Evolutionary conservation across 1,140 invertebrate genomes (phyloP).

Genomic region (Drosophila equinoxialis): DNA sequence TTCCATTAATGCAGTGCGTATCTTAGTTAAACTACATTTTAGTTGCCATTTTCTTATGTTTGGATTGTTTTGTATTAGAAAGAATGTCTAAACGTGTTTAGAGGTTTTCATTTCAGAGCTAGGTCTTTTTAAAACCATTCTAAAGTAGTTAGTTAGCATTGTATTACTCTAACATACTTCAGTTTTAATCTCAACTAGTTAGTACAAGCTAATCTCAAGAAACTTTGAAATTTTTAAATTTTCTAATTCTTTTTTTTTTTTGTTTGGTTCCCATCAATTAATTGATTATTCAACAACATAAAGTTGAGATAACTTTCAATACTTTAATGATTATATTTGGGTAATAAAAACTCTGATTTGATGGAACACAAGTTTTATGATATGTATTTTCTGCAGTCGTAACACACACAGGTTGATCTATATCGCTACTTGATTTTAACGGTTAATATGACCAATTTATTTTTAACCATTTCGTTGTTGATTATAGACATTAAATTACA

Average conservation of each 20-base stretch:
- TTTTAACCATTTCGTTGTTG: slow-evolving; percentile 28
- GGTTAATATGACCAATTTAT: slow-evolving; percentile 28
- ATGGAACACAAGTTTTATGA: slow-evolving; percentile 32
- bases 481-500: slow-evolving; percentile 63
- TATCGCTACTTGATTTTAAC: slow-evolving; percentile 52
- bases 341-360: slow-evolving; percentile 9
- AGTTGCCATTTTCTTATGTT: too few relatives aligned
- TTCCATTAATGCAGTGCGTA: neutral
- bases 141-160: too few relatives aligned
- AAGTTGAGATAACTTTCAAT: neutral
- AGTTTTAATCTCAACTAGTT: too few relatives aligned
- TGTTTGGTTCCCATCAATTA: neutral
- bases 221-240: too few relatives aligned
- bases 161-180: too few relatives aligned
- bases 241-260: neutral
- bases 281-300: neutral
- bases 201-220: too few relatives aligned
- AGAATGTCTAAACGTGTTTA: too few relatives aligned
- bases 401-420: slow-evolving; percentile 36
- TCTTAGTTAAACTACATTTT: neutral
- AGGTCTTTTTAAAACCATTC: too few relatives aligned
- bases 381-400: slow-evolving; percentile 6
- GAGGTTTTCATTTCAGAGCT: too few relatives aligned
- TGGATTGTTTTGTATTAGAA: too few relatives aligned
- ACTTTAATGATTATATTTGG: neutral